Evolutionary conservation across 1,140 invertebrate species (phyloP).

Genomic region (Drosophila repleta): DNA sequence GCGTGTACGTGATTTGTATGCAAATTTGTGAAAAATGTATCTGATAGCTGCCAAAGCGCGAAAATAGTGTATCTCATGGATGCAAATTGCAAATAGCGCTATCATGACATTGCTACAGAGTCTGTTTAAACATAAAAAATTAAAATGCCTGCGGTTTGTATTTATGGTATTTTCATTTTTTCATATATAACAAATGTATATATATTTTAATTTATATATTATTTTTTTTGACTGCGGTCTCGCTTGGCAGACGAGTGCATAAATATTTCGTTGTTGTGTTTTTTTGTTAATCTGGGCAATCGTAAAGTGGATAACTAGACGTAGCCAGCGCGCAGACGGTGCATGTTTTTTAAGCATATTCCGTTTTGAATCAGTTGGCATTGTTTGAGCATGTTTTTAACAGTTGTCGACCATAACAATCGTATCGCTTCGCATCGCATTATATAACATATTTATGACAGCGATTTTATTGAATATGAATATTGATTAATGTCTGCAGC

Average conservation of each 20-base stretch:
- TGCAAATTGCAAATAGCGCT: conserved; percentile 39
- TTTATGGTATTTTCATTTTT: conserved; percentile 38
- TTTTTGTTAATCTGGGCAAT: conserved; percentile 65
- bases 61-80: conserved; percentile 63
- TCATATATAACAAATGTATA: not conserved
- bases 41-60: conserved; percentile 56
- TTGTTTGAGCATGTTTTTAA: conserved; percentile 24
- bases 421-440: conserved; percentile 7
- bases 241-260: conserved; percentile 56
- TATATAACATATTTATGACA: conserved; percentile 27
- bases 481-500: conserved; percentile 28
- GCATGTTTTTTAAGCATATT: conserved; percentile 21
- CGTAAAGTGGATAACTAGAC: conserved; percentile 58
- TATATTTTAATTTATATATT: not conserved
- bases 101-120: conserved; percentile 42
- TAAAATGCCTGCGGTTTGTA: conserved; percentile 61
- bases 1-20: conserved; percentile 64
- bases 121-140: conserved; percentile 52
- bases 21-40: conserved; percentile 66
- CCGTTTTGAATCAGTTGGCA: conserved; percentile 28
- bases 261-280: conserved; percentile 38
- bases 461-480: conserved; percentile 31
- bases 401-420: conserved; percentile 25
- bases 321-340: not conserved
- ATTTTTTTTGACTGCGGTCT: conserved; percentile 45